Percentiles rank a stretch among this genome's conserved stretches.
Conservation (phyloP, 2,797 vertebrate species). For the Hyperoplus lanceolatus region DNA sequence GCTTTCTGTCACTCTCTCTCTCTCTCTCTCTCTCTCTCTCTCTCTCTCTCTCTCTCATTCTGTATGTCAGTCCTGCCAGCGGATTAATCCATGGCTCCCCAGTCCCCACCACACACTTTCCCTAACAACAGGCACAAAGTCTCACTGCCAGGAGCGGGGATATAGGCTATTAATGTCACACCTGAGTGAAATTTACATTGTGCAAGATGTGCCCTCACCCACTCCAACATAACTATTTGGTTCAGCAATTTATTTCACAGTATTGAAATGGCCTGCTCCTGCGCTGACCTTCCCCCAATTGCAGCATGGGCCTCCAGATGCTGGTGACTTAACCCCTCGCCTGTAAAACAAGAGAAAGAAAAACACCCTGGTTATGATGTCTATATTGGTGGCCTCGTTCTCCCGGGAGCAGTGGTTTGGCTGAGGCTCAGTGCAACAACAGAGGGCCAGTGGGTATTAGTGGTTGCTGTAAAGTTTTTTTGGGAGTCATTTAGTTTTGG, state of each 20-base stretch:
- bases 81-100: conserved; percentile 62
- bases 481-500: conserved; percentile 66
- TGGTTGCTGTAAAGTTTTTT: conserved; percentile 77
- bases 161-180: conserved; percentile 71
- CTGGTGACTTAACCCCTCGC: conserved; percentile 82
- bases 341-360: conserved; percentile 82
- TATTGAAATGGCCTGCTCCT: conserved; percentile 63
- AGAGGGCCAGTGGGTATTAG: conserved; percentile 75
- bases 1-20: conserved; percentile 60
- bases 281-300: conserved; percentile 72
- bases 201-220: conserved; percentile 53
- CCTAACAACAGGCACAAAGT: conserved; percentile 44
- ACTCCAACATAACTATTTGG: conserved; percentile 50
- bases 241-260: conserved; percentile 64
- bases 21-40: background rate
- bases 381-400: conserved; percentile 80
- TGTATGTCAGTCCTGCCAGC: conserved; percentile 50
- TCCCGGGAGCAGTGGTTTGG: conserved; percentile 74
- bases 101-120: conserved; percentile 59
- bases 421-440: conserved; percentile 50
- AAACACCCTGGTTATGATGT: conserved; percentile 78
- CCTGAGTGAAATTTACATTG: conserved; percentile 72
- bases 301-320: conserved; percentile 70
- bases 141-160: conserved; percentile 53
- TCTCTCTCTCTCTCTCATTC: conserved; percentile 37